Evolutionary conservation across 2,113 vertebrate genomes (phyloP).

Genomic region (Aptenodytes patagonicus): DNA sequence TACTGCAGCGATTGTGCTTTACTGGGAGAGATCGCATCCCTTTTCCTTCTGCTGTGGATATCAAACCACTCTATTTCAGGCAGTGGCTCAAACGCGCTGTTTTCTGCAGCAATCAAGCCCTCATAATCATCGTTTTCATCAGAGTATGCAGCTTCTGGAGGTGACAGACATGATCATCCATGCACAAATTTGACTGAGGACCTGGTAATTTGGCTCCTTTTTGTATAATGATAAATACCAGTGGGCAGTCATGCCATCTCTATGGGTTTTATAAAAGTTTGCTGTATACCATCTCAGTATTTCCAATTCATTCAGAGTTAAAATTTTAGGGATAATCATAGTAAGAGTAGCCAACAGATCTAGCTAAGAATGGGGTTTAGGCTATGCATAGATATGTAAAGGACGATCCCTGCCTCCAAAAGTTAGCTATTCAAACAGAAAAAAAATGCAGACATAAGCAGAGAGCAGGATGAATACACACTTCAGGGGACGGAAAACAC

Average conservation of each 20-base stretch:
- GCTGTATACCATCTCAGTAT: not conserved
- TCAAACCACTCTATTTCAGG: slow-evolving; percentile 69
- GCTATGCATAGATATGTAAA: not conserved
- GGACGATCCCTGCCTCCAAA: not conserved
- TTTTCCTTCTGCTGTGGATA: slow-evolving; percentile 66
- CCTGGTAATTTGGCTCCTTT: not conserved
- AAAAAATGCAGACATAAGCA: not conserved
- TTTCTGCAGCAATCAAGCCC: not conserved
- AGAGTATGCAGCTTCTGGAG: not conserved
- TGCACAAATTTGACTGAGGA: not conserved
- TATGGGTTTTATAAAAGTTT: not conserved
- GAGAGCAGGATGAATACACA: not conserved
- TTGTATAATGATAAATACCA: not conserved
- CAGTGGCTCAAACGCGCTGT: not conserved
- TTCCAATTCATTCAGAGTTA: not conserved
- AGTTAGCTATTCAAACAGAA: not conserved
- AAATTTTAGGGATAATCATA: not conserved
- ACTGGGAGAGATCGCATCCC: not conserved
- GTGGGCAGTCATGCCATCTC: not conserved
- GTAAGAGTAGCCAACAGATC: not conserved
- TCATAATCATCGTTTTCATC: slow-evolving; percentile 58
- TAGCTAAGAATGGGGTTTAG: not conserved
- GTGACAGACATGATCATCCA: not conserved
- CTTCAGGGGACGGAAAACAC: not conserved
- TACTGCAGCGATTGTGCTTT: slow-evolving; percentile 51